Base-by-base conservation (phyloP, 2,888 invertebrate species). In the Polyommatus iphigenia region DNA sequence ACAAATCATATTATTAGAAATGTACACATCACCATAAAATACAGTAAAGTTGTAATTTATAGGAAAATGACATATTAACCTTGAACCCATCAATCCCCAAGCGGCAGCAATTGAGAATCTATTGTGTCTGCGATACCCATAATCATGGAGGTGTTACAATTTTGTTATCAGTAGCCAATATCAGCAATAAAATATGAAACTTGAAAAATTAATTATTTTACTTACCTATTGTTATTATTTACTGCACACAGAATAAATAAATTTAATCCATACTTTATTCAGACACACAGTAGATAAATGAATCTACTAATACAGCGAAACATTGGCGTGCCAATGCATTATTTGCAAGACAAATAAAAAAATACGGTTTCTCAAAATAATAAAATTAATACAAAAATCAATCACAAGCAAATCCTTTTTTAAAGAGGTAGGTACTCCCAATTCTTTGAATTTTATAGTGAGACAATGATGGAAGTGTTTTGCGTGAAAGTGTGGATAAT, bases 381-480 rank as follows among this genome's bases (percentile, higher is more conserved):
- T 24, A 24, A 54, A 59, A 73, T 41, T 18, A 59, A 46, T n/a
- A 78, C 32, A 7, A 75, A 50, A 50, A 20, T 18, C 29, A 71
- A 78, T 41, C 46, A 6, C 41, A 78, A 73, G 72, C 77, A 41
- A 77, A 77, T 73, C 54, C 79, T 79, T 79, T 54, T 54, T 18
- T 54, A 54, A 1, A 54, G 54, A 54, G 18, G 46, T 78, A 72
- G 4, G 46, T 78, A 73, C 59, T 81, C 15, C 76, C 77, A 72
- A 72, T 81, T 80, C 79, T 62, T 71, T 62, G 71, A 78, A 80
- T 78, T 79, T 79, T 79, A 76, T 75, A 78, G 72, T 80, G 75
- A 80, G 81, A 80, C 79, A 82, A 78, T 78, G 78, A 76, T 79
- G 80, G 82, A 81, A 82, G 81, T 81, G 76, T 80, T 77, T 80